A percentile compares a stretch with the other conserved stretches of the same genome.
Conservation (phyloP, 2,888 invertebrate genomes). For the Coremacera marginata region DNA sequence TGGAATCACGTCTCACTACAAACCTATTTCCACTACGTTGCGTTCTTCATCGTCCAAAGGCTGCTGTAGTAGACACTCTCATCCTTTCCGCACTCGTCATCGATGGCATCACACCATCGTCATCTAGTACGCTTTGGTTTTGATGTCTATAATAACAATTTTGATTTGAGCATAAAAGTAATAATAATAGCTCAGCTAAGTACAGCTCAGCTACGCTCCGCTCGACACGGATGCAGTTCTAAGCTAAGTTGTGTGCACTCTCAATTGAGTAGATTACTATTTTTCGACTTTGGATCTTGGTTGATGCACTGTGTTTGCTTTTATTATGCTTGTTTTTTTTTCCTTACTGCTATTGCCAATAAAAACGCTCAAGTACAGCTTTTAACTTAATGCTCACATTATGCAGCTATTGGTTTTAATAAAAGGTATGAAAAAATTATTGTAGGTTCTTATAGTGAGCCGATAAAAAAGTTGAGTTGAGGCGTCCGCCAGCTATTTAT, state of each 20-base stretch:
- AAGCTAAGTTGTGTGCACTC: background rate
- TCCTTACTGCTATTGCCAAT: constrained; percentile 4
- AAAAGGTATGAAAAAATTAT: background rate
- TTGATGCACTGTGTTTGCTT: background rate
- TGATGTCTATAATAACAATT: constrained; percentile 45
- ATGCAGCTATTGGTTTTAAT: constrained; percentile 17
- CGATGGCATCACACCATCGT: constrained; percentile 6
- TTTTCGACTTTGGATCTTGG: background rate
- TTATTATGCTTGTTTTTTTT: background rate
- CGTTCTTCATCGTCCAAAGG: background rate
- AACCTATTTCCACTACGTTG: background rate
- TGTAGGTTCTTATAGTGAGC: constrained; percentile 13
- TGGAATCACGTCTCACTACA: constrained; percentile 27
- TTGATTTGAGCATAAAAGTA: constrained; percentile 43
- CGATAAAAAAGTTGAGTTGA: background rate
- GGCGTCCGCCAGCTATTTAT: background rate
- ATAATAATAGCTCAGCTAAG: constrained; percentile 36
- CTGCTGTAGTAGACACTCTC: background rate
- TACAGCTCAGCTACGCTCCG: background rate
- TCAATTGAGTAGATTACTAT: constrained; percentile 1
- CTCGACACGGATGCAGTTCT: background rate
- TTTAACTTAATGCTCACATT: constrained; percentile 15
- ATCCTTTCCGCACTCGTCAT: background rate
- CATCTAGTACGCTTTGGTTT: constrained; percentile 22
- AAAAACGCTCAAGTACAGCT: constrained; percentile 22